Conservation (phyloP, 2,797 vertebrate species). For the Taenioides sp. region DNA sequence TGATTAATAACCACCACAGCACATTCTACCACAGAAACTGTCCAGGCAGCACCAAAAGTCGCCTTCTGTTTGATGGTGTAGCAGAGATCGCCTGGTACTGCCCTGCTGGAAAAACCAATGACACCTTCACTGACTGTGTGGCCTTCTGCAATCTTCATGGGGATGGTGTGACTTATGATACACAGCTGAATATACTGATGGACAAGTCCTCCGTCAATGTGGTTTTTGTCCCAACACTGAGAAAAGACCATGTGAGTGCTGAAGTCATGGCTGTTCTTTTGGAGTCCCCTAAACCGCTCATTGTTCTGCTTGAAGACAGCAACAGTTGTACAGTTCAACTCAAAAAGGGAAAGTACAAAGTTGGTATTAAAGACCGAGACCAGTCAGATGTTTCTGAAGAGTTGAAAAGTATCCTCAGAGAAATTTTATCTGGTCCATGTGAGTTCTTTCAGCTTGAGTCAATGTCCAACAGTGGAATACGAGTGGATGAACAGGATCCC, state of each 20-base stretch:
- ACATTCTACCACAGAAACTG: slow-evolving; percentile 70
- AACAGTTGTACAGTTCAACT: neutral
- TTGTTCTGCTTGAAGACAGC: slow-evolving; percentile 65
- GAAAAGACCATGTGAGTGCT: slow-evolving; percentile 15
- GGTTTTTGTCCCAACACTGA: slow-evolving; percentile 48
- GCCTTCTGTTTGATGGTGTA: slow-evolving; percentile 71
- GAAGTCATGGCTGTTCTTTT: slow-evolving; percentile 34
- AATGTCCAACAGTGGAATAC: slow-evolving; percentile 32
- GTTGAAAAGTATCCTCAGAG: slow-evolving; percentile 46
- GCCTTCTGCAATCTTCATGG: slow-evolving; percentile 67
- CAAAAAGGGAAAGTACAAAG: slow-evolving; percentile 35
- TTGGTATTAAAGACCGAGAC: slow-evolving; percentile 69
- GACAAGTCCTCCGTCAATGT: slow-evolving; percentile 68
- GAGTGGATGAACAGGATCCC: slow-evolving; percentile 63
- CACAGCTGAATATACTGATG: slow-evolving; percentile 65
- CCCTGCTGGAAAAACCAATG: slow-evolving; percentile 55
- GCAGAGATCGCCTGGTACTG: slow-evolving; percentile 82
- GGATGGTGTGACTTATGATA: slow-evolving; percentile 55
- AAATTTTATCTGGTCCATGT: slow-evolving; percentile 28
- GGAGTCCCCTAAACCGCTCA: slow-evolving; percentile 52
- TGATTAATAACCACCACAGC: slow-evolving; percentile 61
- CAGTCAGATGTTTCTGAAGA: slow-evolving; percentile 60
- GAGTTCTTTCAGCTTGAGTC: slow-evolving; percentile 54
- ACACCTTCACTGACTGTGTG: slow-evolving; percentile 65
- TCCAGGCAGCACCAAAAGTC: slow-evolving; percentile 55